phyloP scores from a whole-genome alignment of 1,140 invertebrate genomes.

The Littorina saxatilis region DNA sequence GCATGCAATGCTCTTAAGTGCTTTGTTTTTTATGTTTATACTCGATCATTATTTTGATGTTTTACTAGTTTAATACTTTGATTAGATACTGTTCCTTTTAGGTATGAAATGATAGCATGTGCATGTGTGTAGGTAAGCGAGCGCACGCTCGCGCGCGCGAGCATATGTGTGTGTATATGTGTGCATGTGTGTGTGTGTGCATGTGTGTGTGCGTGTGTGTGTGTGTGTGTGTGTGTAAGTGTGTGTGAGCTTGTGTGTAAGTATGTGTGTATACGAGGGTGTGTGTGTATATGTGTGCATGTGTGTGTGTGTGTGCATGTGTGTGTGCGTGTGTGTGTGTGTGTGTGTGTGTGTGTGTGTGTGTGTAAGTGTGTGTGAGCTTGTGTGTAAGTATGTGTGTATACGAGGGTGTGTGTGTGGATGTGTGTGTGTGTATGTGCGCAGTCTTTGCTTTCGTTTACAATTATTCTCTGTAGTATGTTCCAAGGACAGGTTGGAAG shows the following conservation, averaged over 20 bases:
- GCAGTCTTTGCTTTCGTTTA: too few species aligned
- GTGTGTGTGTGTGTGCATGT: conserved; percentile 5
- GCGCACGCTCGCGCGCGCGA: too few species aligned
- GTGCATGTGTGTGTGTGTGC: conserved; percentile 1
- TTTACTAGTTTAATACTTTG: too few species aligned
- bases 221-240: neutral
- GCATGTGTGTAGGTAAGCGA: neutral
- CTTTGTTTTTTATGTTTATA: too few species aligned
- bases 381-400: too few species aligned
- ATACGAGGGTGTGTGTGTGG: too few species aligned
- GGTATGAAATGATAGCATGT: neutral
- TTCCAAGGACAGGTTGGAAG: too few species aligned
- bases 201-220: neutral
- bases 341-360: neutral
- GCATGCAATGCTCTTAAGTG: too few species aligned
- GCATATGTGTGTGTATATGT: conserved; percentile 1
- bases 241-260: neutral
- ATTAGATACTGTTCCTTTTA: too few species aligned
- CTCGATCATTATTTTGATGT: too few species aligned
- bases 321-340: neutral
- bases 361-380: neutral
- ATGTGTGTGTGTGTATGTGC: too few species aligned
- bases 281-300: neutral
- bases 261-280: neutral
- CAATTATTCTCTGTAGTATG: too few species aligned